These are phyloP conservation scores for Nyctibius grandis DNA, from an alignment of 2,797 vertebrate species.

Conservation along the genomic window DNA sequence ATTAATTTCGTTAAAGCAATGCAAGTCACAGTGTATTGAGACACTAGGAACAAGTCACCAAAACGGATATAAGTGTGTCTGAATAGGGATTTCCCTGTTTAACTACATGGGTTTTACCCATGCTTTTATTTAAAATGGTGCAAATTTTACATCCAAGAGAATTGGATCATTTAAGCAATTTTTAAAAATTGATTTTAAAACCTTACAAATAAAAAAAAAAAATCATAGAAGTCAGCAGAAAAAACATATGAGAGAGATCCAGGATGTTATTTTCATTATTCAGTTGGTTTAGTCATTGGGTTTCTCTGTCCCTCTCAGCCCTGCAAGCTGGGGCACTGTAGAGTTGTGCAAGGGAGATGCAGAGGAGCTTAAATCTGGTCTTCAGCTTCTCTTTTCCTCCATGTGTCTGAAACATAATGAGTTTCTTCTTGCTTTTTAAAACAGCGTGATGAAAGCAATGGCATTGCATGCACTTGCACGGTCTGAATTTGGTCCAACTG, in stretches of 20 bases:
- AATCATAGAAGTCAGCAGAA: neutral
- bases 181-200: neutral
- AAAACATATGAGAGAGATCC: neutral
- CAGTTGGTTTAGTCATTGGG: neutral
- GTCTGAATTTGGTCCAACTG: neutral
- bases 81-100: neutral
- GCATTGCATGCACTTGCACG: neutral
- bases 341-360: neutral
- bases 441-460: neutral
- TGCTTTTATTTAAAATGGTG: neutral
- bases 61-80: neutral
- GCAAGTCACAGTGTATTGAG: neutral
- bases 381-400: neutral
- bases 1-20: neutral
- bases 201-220: neutral
- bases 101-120: neutral
- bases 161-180: neutral
- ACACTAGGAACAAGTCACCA: neutral
- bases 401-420: rapidly evolving
- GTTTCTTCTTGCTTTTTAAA: neutral
- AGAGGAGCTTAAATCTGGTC: neutral
- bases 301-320: neutral
- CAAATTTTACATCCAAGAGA: neutral
- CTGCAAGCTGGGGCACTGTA: neutral
- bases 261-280: neutral